Percentiles rank a stretch among this genome's conserved stretches.
These are phyloP conservation scores for Halcyon chelicuti DNA, from an alignment of 2,797 vertebrate genomes.

Conservation along the genomic window DNA sequence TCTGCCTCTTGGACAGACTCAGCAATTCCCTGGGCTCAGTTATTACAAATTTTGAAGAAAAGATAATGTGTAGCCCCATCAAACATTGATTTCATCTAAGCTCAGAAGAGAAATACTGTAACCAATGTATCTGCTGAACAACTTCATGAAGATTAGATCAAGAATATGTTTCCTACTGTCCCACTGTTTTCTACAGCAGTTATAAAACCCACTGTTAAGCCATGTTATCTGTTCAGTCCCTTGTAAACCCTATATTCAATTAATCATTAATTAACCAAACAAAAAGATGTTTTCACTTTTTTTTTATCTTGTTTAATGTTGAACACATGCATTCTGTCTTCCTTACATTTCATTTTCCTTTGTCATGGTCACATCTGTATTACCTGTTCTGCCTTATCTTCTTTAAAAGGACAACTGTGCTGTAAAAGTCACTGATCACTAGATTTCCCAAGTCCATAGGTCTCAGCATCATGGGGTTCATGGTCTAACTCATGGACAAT, in stretches of 20 bases:
- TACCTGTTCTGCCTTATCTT: neutral
- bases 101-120: neutral
- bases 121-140: neutral
- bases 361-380: neutral
- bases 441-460: neutral
- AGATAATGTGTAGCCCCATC: neutral
- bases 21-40: neutral
- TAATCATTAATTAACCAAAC: neutral
- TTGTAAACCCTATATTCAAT: neutral
- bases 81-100: neutral
- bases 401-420: neutral
- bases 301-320: neutral
- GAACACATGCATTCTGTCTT: neutral
- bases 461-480: rapidly evolving
- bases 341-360: neutral
- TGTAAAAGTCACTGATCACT: neutral
- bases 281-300: neutral
- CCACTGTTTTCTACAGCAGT: neutral
- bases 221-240: neutral
- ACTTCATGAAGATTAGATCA: neutral
- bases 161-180: neutral
- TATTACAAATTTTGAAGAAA: neutral
- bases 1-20: neutral
- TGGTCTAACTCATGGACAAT: neutral
- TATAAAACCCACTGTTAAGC: neutral